These are phyloP conservation scores for Microcebus griseorufus DNA, from an alignment of 2,113 vertebrate species.

Conservation along the genomic window DNA sequence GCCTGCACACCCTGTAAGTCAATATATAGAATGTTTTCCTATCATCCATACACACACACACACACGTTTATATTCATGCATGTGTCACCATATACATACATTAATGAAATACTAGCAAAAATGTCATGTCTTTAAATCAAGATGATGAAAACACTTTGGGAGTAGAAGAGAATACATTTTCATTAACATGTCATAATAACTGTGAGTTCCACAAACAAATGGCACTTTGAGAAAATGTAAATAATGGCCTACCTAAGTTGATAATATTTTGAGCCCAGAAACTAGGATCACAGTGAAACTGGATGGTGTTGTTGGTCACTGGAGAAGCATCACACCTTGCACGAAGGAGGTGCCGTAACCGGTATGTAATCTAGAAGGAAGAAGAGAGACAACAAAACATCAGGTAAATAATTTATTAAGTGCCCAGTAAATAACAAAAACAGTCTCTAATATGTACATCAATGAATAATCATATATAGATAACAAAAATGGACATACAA, in stretches of 20 bases:
- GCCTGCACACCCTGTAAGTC: neutral
- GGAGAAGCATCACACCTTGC: conserved; percentile 89
- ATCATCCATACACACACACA: neutral
- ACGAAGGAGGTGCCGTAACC: conserved; percentile 88
- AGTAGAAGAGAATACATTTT: neutral
- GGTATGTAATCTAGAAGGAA: conserved; percentile 85
- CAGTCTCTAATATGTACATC: neutral
- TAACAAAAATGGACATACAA: neutral
- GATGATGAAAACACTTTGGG: neutral
- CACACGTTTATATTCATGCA: neutral
- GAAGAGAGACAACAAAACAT: conserved; percentile 19
- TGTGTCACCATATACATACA: neutral
- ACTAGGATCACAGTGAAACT: conserved; percentile 91
- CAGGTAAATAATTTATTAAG: neutral
- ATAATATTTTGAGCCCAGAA: conserved; percentile 93
- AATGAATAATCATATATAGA: neutral
- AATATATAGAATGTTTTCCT: neutral
- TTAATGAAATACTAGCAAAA: neutral
- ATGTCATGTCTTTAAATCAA: neutral
- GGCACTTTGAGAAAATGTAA: conserved; percentile 20
- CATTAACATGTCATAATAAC: neutral
- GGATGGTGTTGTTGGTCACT: conserved; percentile 85
- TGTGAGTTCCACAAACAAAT: neutral
- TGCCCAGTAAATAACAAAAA: neutral
- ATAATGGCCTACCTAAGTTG: conserved; percentile 87